A percentile compares a stretch with the other conserved stretches of the same genome.
Conservation (phyloP, 2,797 vertebrate genomes). For the Rousettus madagascariensis region DNA sequence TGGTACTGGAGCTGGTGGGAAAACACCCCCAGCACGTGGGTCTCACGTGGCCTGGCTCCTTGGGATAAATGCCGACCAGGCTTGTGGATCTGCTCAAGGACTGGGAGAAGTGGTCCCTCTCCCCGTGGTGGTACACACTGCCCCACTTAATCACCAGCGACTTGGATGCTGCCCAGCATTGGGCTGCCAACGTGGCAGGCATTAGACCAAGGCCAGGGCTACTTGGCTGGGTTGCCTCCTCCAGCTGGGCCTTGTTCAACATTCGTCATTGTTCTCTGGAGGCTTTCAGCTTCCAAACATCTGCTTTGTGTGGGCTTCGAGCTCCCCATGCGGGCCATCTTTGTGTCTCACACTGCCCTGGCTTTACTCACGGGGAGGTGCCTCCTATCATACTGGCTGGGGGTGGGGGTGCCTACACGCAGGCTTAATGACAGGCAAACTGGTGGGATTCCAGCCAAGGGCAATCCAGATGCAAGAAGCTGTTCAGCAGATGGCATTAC, state of each 20-base stretch:
- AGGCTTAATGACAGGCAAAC: constrained; percentile 16
- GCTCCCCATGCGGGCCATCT: not conserved
- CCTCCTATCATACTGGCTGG: not conserved
- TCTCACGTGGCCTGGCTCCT: not conserved
- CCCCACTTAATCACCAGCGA: not conserved
- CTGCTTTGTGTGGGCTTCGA: not conserved
- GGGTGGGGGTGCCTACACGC: not conserved
- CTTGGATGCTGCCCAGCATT: not conserved
- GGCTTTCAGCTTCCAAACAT: not conserved
- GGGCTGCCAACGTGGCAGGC: rapidly evolving
- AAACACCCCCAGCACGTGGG: not conserved
- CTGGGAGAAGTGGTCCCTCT: not conserved
- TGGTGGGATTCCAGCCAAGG: not conserved
- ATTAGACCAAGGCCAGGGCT: not conserved
- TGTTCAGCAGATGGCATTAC: not conserved
- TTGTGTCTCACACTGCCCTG: not conserved
- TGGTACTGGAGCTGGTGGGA: not conserved
- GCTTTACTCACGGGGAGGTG: not conserved
- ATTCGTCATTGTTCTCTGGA: not conserved
- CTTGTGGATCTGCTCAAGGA: not conserved
- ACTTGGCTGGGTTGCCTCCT: not conserved
- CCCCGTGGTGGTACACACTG: rapidly evolving
- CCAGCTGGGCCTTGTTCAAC: not conserved
- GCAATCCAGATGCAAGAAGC: not conserved
- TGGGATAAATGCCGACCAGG: not conserved